These are phyloP conservation scores for Furnarius figulus DNA, from an alignment of 2,113 vertebrate genomes.

Conservation along the genomic window DNA sequence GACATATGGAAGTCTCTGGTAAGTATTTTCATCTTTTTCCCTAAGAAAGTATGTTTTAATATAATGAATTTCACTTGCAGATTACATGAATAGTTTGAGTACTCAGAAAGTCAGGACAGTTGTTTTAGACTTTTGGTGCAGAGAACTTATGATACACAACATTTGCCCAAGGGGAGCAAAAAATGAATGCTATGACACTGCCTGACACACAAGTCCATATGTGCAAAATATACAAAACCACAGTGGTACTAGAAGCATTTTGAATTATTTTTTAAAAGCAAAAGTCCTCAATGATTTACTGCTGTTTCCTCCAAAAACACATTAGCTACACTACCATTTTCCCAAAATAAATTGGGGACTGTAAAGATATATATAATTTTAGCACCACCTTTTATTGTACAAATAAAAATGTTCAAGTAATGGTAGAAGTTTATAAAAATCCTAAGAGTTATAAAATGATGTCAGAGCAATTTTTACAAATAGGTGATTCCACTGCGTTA, in stretches of 20 bases:
- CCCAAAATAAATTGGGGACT: neutral
- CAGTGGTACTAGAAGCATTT: neutral
- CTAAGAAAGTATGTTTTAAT: neutral
- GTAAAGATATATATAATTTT: constrained; percentile 35
- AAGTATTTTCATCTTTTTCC: neutral
- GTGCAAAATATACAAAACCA: neutral
- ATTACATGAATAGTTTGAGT: neutral
- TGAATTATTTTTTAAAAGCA: neutral
- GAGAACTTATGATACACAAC: neutral
- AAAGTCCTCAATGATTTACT: neutral
- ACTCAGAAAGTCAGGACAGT: neutral
- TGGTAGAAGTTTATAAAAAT: constrained; percentile 16
- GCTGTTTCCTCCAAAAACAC: neutral
- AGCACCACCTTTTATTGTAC: constrained; percentile 27
- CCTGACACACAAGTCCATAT: neutral
- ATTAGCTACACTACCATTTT: neutral
- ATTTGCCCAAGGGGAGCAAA: neutral
- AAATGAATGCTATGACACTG: neutral
- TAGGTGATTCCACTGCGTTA: neutral
- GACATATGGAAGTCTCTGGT: neutral
- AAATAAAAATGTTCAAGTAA: constrained; percentile 34
- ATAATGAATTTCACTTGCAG: neutral
- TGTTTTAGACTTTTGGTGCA: neutral
- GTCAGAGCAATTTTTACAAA: neutral
- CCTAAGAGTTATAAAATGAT: neutral